Evolutionary conservation across 1,140 invertebrate species (phyloP), one percentile per base, ranked within the genome.

Genomic region (Sycophila sp.): DNA sequence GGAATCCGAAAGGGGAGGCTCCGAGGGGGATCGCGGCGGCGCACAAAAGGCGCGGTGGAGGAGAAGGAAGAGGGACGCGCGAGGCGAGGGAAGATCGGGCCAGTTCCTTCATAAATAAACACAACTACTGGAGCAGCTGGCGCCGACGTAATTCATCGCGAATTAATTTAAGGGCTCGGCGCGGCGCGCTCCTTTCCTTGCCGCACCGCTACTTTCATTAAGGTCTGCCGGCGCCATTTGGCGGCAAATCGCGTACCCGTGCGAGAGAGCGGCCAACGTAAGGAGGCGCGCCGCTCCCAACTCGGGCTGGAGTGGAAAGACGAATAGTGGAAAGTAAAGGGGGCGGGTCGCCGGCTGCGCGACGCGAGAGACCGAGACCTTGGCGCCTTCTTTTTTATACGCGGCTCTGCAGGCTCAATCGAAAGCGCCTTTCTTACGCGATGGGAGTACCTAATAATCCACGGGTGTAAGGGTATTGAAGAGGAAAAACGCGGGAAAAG

Each of bases 141-240:
- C 76, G 83, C 81, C 76, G 83, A 83, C 85, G 85, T 86, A 85
- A 85, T 86, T 86, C 85, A 85, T 85, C 83, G 84, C 78, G 83
- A 86, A 86, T 86, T 86, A 86, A 86, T 86, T 86, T 86, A 85
- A 86, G 84, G 83, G 83, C 72, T 71, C 32, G 55, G 42, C 59
- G 42, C 32, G 17, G 65, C 59, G 60, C 60, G 71, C 69, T 74
- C 74, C 75, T 77, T 75, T 77, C 72, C 75, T 75, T 79, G 75
- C 76, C 77, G 75, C 75, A 75, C 78, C 72, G 78, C 78, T 83
- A 82, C 82, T 86, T 85, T 85, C 83, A 85, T 85, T 84, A 85
- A 84, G 84, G 80, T 84, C 83, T 82, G 82, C 78, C 77, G 73
- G 82, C 83, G 79, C 85, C 85, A 86, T 85, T 85, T 84, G 85